Base-by-base conservation (phyloP, 2,797 vertebrate genomes). In the Falco cherrug region DNA sequence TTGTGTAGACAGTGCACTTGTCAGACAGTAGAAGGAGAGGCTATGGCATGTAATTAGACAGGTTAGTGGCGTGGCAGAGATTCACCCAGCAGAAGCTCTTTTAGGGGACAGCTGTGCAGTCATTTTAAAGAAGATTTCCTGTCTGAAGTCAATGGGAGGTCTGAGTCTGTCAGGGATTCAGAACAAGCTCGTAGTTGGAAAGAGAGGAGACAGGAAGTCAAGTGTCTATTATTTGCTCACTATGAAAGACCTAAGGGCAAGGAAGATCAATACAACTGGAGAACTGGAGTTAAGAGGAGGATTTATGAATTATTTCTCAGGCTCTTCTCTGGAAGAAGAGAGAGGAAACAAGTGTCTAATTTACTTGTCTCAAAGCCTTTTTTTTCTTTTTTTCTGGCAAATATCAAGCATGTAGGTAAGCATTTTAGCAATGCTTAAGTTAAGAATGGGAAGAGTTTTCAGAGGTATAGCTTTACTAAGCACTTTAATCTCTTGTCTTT, bases 241-340 rank as follows among this genome's bases (percentile, higher is more conserved):
- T 56, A 31, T 43, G 73, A 60, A 90, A 81, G 73, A 86, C 69
- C 51, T 75, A 64, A 86, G 83, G 93, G 73, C 90, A 93, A 90
- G 45, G 41, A 87, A 92, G 86, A 94, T 96, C 88, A 90, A 96
- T 94, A 87, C 21, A 73, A 22, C 43, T 79, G 67, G 48, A 91
- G 70, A 94, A 68, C 10, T 45, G 31, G 41, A 91, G 54, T 88
- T 89, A 90, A 93, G 86, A 94, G 37, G 29, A 81, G 65, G 54
- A 84, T 90, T 91, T 95, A 91, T 94, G 41, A 94, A 93, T 96
- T 94, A 88, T 91, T 95, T 91, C 91, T 88, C 26, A 91, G 56
- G 57, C 16, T 70, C 22, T 79, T 81, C 70, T 84, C 75, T 48
- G 59, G 84, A 86, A 84, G n/a, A 89, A 53, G 26, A 90, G 25